A percentile compares a stretch with the other conserved stretches of the same genome.
Conservation (phyloP, 2,888 invertebrate genomes). For the Sminthurides aquaticus region DNA sequence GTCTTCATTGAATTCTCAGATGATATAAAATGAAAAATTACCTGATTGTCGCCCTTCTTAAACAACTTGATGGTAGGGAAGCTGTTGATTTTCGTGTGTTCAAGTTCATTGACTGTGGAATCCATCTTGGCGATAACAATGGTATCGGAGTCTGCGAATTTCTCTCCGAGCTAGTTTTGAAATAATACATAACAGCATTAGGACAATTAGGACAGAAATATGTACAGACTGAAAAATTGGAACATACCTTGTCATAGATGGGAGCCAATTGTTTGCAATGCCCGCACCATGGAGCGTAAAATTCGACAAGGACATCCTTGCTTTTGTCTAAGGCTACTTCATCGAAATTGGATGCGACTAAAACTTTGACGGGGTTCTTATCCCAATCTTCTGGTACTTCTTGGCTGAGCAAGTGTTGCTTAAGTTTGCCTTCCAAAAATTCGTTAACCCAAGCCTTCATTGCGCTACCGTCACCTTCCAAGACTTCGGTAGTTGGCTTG, state of each 20-base stretch:
- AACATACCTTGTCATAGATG: conserved; percentile 68
- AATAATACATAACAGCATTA: background rate
- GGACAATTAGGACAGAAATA: background rate
- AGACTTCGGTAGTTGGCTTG: conserved; percentile 74
- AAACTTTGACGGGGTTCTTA: conserved; percentile 79
- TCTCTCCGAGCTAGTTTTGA: conserved; percentile 68
- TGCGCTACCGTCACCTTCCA: conserved; percentile 56
- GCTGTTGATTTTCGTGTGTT: conserved; percentile 86
- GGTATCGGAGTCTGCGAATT: conserved; percentile 72
- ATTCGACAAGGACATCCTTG: conserved; percentile 95
- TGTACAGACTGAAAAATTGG: background rate
- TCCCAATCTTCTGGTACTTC: conserved; percentile 96
- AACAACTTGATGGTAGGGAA: conserved; percentile 94
- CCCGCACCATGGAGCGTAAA: conserved; percentile 98
- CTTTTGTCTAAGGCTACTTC: conserved; percentile 75
- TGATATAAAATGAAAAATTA: conserved; percentile 45
- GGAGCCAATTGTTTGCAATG: conserved; percentile 97
- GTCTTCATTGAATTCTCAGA: background rate
- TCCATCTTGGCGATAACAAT: conserved; percentile 98
- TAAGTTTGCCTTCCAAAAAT: conserved; percentile 85
- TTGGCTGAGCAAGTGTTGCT: conserved; percentile 90
- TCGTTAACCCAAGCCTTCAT: conserved; percentile 73
- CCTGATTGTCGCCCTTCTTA: conserved; percentile 84
- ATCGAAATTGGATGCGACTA: conserved; percentile 94
- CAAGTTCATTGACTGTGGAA: conserved; percentile 94